These are phyloP conservation scores for Nasonovia ribisnigri DNA, from an alignment of 2,888 invertebrate genomes.

Conservation along the genomic window DNA sequence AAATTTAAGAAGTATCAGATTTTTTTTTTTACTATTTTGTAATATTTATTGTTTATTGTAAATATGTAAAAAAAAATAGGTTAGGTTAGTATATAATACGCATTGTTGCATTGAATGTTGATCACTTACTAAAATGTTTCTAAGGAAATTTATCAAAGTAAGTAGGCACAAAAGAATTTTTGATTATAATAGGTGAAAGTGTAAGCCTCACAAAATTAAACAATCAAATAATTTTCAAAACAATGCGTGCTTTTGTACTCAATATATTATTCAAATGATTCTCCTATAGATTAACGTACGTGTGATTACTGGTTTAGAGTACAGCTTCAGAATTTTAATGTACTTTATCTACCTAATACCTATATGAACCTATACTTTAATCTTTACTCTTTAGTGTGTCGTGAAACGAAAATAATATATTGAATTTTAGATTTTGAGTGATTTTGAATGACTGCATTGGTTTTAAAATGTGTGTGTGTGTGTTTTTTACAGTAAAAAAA, in stretches of 20 bases:
- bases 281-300: background rate
- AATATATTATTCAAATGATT: background rate
- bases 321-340: background rate
- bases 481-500: background rate
- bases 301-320: background rate
- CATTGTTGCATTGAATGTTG: background rate
- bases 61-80: background rate
- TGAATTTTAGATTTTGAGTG: background rate
- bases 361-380: background rate
- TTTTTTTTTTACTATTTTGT: background rate
- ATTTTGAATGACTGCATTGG: background rate
- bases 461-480: no score
- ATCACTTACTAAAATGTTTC: background rate
- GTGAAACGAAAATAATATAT: background rate
- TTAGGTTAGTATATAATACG: background rate
- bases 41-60: background rate
- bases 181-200: constrained; percentile 35
- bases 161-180: background rate
- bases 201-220: background rate
- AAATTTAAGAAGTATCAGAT: background rate
- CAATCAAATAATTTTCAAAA: constrained; percentile 31
- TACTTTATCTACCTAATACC: background rate
- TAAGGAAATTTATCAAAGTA: background rate
- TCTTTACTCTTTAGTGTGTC: background rate
- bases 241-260: constrained; percentile 12